phyloP scores from a whole-genome alignment of 2,113 vertebrate species.

The Cinclus cinclus region DNA sequence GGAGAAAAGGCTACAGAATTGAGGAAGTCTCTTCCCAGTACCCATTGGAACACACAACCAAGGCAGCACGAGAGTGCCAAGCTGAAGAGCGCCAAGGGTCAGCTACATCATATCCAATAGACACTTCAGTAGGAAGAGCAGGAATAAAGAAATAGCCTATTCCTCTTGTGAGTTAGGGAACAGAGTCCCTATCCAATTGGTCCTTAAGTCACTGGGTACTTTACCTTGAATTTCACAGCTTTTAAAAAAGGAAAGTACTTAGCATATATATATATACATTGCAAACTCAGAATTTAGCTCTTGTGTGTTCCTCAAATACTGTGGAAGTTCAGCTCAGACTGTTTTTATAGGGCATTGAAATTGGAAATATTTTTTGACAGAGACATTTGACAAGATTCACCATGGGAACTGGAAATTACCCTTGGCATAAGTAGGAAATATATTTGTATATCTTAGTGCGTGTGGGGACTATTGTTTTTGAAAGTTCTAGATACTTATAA shows the following conservation, averaged over 20 bases:
- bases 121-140: not conserved
- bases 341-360: not conserved
- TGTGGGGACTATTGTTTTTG: not conserved
- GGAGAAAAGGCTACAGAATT: not conserved
- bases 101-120: not conserved
- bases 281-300: not conserved
- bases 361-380: not conserved
- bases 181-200: not conserved
- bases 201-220: not conserved
- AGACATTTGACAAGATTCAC: not conserved
- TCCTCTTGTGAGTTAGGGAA: not conserved
- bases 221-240: not conserved
- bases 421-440: not conserved
- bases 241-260: not conserved
- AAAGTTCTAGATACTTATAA: not conserved
- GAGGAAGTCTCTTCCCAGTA: not conserved
- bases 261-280: too few species aligned
- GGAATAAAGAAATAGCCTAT: not conserved
- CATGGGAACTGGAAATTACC: not conserved
- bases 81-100: not conserved
- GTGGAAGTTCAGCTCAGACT: not conserved
- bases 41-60: not conserved
- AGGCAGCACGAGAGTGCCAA: not conserved
- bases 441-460: not conserved
- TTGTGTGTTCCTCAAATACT: not conserved